Conservation (phyloP, 1,140 invertebrate species). For the Nephotettix cincticeps region DNA sequence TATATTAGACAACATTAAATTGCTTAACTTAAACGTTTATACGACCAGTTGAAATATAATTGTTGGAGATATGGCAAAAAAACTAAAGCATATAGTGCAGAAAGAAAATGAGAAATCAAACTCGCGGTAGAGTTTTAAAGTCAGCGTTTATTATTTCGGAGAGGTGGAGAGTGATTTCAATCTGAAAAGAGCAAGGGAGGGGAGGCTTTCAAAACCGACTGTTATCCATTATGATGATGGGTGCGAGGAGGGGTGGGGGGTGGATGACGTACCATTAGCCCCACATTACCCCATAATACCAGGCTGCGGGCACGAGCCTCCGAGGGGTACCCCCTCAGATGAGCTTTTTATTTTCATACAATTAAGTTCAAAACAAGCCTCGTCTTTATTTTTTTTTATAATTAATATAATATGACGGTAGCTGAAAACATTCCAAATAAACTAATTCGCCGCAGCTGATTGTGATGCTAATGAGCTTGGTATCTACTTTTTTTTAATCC, state of each 20-base stretch:
- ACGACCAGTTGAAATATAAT: background rate
- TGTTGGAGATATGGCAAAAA: background rate
- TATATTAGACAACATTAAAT: too few species aligned
- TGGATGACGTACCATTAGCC: background rate
- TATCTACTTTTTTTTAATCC: too few species aligned
- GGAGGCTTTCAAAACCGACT: background rate
- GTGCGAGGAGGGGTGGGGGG: background rate
- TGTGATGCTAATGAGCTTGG: too few species aligned
- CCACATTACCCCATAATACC: background rate
- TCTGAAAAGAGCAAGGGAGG: slow-evolving; percentile 1
- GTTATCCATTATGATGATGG: slow-evolving; percentile 3
- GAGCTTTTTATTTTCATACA: too few species aligned
- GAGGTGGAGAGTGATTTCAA: background rate
- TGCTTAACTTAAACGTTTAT: background rate
- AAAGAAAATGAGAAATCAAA: too few species aligned
- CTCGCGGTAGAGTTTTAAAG: background rate
- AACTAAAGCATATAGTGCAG: too few species aligned
- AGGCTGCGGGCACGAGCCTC: background rate
- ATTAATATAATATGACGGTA: too few species aligned
- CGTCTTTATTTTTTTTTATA: too few species aligned
- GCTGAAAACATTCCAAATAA: too few species aligned
- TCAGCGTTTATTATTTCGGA: slow-evolving; percentile 4
- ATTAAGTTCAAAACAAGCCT: too few species aligned
- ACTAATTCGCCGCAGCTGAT: too few species aligned
- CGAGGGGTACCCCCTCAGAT: too few species aligned